phyloP scores from a whole-genome alignment of 1,140 invertebrate species.

The Trypoxylus dichotomus region DNA sequence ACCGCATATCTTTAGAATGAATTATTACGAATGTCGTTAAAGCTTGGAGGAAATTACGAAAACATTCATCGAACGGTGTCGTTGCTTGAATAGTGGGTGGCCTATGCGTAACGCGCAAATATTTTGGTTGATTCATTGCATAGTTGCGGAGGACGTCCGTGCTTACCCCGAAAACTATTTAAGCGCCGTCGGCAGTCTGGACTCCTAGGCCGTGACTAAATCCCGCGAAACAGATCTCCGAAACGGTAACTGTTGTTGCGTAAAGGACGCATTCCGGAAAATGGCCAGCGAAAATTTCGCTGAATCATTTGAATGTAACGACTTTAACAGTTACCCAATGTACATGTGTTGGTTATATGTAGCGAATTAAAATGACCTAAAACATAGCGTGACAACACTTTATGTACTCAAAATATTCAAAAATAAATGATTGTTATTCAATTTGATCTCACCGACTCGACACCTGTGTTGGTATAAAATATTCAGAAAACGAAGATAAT shows the following conservation, averaged over 20 bases:
- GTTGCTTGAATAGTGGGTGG: neutral
- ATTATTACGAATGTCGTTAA: constrained; percentile 1
- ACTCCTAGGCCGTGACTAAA: neutral
- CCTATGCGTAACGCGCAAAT: neutral
- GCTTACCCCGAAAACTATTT: neutral
- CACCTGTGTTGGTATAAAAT: too few relatives aligned
- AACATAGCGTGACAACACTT: too few relatives aligned
- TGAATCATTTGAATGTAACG: neutral
- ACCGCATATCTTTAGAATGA: constrained; percentile 1
- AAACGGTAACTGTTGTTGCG: neutral
- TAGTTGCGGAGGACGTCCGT: neutral
- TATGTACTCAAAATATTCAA: too few relatives aligned
- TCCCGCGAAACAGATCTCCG: neutral
- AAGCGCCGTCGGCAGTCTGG: constrained; percentile 10
- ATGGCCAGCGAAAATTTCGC: neutral
- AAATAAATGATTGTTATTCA: too few relatives aligned
- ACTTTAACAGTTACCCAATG: too few relatives aligned
- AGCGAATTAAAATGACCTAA: neutral
- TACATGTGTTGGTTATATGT: neutral
- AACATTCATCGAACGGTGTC: neutral
- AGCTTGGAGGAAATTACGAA: neutral
- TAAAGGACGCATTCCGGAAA: neutral
- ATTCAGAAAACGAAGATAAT: too few relatives aligned
- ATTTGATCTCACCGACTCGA: too few relatives aligned
- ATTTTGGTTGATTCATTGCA: constrained; percentile 22